A percentile compares a stretch with the other conserved stretches of the same genome.
These are phyloP conservation scores for Dicyrtomina minuta DNA, from an alignment of 2,888 invertebrate genomes.

Conservation along the genomic window DNA sequence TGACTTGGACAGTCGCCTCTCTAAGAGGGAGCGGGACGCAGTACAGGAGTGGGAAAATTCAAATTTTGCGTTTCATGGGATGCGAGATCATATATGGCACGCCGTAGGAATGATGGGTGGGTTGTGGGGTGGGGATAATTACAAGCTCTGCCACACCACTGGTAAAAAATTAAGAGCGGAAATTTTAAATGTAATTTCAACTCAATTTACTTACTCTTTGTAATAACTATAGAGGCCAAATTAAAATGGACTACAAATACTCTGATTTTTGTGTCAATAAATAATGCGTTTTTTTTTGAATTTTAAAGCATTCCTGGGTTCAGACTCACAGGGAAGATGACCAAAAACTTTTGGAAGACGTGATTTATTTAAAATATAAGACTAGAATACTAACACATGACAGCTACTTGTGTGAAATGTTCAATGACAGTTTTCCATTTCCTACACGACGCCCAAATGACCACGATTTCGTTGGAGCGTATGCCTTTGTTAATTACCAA, in stretches of 20 bases:
- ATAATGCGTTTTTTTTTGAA: no score
- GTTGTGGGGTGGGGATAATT: constrained; percentile 31
- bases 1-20: constrained; percentile 17
- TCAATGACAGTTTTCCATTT: neutral
- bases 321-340: no score
- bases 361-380: neutral
- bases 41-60: constrained; percentile 18
- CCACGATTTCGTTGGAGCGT: neutral
- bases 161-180: neutral
- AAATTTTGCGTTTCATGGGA: constrained; percentile 4
- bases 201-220: no score
- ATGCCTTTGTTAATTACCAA: neutral
- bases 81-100: constrained; percentile 9
- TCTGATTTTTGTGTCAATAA: no score
- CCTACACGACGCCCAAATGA: neutral
- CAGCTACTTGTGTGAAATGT: neutral
- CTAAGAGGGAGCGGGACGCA: constrained; percentile 19
- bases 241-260: no score
- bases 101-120: constrained; percentile 53
- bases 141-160: neutral
- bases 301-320: no score
- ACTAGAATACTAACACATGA: neutral
- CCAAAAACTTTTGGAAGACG: no score
- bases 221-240: no score
- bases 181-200: no score